Conservation (phyloP, 2,797 vertebrate species). For the Coendou prehensilis region DNA sequence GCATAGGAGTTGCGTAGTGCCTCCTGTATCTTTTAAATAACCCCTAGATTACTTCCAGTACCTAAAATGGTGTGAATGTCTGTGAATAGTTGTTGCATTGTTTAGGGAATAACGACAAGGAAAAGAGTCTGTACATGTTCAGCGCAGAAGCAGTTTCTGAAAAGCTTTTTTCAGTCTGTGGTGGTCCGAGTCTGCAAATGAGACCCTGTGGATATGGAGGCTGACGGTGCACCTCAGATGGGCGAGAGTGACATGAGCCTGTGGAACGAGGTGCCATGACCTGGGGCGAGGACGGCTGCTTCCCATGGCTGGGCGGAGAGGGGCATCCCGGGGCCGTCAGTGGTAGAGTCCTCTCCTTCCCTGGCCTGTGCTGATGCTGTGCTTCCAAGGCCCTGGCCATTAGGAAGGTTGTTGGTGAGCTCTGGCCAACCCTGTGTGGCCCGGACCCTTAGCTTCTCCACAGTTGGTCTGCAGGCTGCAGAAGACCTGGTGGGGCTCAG, state of each 20-base stretch:
- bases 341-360: not conserved
- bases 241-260: not conserved
- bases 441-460: not conserved
- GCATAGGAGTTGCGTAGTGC: too few species aligned
- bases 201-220: not conserved
- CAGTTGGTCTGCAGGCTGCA: rapidly evolving
- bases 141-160: not conserved
- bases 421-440: not conserved
- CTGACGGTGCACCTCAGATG: rapidly evolving
- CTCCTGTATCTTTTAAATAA: not conserved
- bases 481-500: not conserved
- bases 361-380: rapidly evolving
- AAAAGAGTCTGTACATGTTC: not conserved
- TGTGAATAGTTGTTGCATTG: not conserved
- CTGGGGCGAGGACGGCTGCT: not conserved
- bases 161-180: too few species aligned
- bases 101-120: not conserved
- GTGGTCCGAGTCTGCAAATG: too few species aligned
- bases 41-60: not conserved
- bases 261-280: rapidly evolving
- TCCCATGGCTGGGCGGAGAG: rapidly evolving
- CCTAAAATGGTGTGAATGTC: too few species aligned
- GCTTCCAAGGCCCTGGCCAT: too few species aligned
- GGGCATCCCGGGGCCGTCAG: rapidly evolving
- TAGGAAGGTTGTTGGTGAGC: rapidly evolving